Conservation (phyloP, 2,113 vertebrate species). For the Caracal caracal region DNA sequence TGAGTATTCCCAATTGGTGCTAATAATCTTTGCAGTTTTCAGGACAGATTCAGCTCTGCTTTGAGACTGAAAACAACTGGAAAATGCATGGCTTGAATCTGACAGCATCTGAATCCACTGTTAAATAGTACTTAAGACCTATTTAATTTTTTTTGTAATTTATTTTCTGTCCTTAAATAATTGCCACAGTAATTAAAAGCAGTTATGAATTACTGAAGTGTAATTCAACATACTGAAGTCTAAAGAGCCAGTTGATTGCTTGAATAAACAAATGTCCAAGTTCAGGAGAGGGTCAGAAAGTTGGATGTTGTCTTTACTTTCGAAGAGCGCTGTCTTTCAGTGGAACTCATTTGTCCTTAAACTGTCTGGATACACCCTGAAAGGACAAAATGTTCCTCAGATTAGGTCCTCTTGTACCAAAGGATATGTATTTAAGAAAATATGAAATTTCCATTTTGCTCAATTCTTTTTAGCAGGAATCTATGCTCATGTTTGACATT, state of each 20-base stretch:
- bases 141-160: constrained; percentile 54
- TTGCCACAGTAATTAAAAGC: constrained; percentile 66
- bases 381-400: not conserved
- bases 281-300: constrained; percentile 36
- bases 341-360: not conserved
- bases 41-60: not conserved
- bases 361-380: not conserved
- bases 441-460: not conserved
- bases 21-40: constrained; percentile 64
- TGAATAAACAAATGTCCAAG: constrained; percentile 58
- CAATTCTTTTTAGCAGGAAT: not conserved
- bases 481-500: not conserved
- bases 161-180: constrained; percentile 68
- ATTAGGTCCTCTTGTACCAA: not conserved
- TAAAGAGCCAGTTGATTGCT: not conserved
- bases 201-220: constrained; percentile 2
- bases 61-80: constrained; percentile 58
- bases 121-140: constrained; percentile 64
- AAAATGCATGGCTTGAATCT: constrained; percentile 29
- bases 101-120: constrained; percentile 42
- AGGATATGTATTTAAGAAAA: not conserved
- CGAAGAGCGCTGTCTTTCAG: not conserved
- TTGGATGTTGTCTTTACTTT: constrained; percentile 22
- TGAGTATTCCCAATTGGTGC: constrained; percentile 61
- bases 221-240: not conserved